These are phyloP conservation scores for Hyles lineata DNA, from an alignment of 2,888 invertebrate species.

Conservation along the genomic window DNA sequence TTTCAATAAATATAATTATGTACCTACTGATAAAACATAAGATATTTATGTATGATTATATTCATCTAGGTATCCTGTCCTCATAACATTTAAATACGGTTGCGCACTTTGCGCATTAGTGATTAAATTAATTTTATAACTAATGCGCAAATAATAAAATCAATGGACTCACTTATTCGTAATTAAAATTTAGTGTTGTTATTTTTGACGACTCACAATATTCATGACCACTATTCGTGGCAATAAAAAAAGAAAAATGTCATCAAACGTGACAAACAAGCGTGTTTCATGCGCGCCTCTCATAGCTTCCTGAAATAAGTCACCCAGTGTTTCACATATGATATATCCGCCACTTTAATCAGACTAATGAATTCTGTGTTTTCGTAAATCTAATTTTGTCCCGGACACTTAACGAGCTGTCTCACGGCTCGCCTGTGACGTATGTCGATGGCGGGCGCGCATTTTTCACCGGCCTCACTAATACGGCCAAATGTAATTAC, in stretches of 20 bases:
- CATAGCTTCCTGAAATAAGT: conserved; percentile 1
- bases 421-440: conserved; percentile 53
- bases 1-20: too few species aligned
- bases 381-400: conserved; percentile 33
- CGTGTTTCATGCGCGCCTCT: neutral
- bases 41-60: too few species aligned
- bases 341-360: conserved; percentile 26
- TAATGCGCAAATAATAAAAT: too few species aligned
- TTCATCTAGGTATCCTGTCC: too few species aligned
- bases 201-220: too few species aligned
- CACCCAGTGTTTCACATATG: conserved; percentile 22
- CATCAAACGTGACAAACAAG: neutral
- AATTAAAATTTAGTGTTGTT: too few species aligned
- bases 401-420: conserved; percentile 55
- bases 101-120: too few species aligned
- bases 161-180: too few species aligned
- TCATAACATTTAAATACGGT: too few species aligned
- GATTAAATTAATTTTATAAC: too few species aligned
- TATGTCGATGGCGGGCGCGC: conserved; percentile 49
- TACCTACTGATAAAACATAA: too few species aligned
- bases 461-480: conserved; percentile 53
- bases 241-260: neutral
- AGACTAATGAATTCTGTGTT: conserved; percentile 27
- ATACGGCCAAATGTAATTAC: conserved; percentile 47
- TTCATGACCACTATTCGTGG: neutral